These are phyloP conservation scores for Hydropotes inermis DNA, from an alignment of 2,113 vertebrate species.

Conservation along the genomic window DNA sequence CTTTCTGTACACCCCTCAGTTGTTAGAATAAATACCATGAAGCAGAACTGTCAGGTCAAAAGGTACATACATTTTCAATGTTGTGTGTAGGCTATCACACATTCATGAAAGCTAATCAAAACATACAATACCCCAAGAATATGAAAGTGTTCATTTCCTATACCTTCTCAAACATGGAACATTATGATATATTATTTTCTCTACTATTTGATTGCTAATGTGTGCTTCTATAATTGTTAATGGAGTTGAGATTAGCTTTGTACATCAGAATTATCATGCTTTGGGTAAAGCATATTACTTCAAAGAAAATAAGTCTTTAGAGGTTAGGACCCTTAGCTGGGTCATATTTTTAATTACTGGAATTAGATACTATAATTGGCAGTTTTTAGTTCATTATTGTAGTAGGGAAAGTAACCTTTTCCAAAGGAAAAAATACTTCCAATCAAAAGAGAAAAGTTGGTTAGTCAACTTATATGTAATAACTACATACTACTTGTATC, in stretches of 20 bases:
- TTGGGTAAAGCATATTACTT: background rate
- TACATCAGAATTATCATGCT: background rate
- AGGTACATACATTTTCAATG: background rate
- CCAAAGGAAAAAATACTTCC: background rate
- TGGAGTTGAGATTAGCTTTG: background rate
- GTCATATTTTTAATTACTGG: background rate
- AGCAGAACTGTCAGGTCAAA: background rate
- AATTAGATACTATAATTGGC: background rate
- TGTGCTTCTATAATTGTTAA: background rate
- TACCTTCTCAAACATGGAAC: background rate
- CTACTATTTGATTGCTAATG: background rate
- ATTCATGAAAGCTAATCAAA: background rate
- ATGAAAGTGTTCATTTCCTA: background rate
- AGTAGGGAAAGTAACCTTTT: background rate
- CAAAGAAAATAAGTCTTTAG: background rate
- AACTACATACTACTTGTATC: background rate
- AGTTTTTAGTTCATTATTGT: background rate
- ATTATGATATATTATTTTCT: background rate
- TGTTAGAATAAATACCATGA: background rate
- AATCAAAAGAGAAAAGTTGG: background rate
- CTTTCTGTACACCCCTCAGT: background rate
- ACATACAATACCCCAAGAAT: background rate
- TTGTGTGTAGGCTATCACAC: background rate
- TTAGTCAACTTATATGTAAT: background rate
- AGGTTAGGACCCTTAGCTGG: background rate